Evolutionary conservation across 2,113 vertebrate genomes (phyloP), one percentile per base, ranked within the genome.

Genomic region (Salvator merianae): DNA sequence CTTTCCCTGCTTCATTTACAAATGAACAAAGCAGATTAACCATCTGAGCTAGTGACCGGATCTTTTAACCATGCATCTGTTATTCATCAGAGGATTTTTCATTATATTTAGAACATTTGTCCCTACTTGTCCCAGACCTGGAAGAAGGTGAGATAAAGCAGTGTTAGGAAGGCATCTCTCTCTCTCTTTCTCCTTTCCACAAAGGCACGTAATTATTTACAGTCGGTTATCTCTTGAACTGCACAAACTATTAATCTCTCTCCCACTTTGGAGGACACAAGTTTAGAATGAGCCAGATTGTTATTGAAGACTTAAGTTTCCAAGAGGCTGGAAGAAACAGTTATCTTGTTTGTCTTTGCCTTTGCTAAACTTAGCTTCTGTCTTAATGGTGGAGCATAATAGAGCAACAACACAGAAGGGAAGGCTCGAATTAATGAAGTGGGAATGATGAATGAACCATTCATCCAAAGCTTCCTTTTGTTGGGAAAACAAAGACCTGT

Each of bases 361-460:
- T 94, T 87, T 92, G 94, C 89, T 87, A 90, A 93, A 85, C 91
- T 94, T 94, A 92, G 91, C 90, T 93, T 91, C 92, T 93, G 92
- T 88, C 84, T 92, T 94, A 91, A 91, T 88, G 84, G 90, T 93
- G 93, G 92, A 73, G 85, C 90, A 91, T 89, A 91, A 95, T 91
- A 96, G 93, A 95, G 90, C 89, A 91, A 87, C 90, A 91, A 79
- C 90, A 94, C 89, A 96, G 91, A 96, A 59, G 81, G 93, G 92
- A 93, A 92, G 88, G 86, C 83, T 91, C 91, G 93, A 95, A 94
- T 95, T 95, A 94, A 92, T 92, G 95, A 93, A 78, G 76, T 50
- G 91, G 86, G 84, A 91, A 93, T 94, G 90, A 95, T 96, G 95
- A 96, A 96, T 95, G 94, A 94, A 93, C 91, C 88, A 96, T 96